phyloP scores from a whole-genome alignment of 2,888 invertebrate genomes.

The Cantharis lateralis region DNA sequence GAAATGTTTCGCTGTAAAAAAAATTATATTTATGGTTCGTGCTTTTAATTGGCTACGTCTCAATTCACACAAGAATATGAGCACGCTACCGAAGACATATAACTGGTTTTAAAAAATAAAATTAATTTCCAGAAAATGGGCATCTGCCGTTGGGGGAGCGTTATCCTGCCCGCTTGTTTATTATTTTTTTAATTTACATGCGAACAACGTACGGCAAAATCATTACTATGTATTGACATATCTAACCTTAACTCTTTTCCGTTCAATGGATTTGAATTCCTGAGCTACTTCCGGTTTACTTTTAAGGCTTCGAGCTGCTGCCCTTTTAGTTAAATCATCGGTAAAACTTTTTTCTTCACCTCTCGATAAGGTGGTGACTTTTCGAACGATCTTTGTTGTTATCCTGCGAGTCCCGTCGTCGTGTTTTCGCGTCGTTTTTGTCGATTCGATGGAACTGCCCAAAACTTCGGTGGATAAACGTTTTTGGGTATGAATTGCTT shows the following conservation, averaged over 20 bases:
- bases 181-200: background rate
- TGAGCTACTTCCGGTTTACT: conserved; percentile 63
- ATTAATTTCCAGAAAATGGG: background rate
- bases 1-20: background rate
- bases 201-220: background rate
- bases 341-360: conserved; percentile 80
- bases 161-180: background rate
- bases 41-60: background rate
- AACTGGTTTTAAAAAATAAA: background rate
- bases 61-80: background rate
- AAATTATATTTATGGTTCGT: background rate
- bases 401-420: conserved; percentile 81
- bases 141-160: background rate
- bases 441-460: conserved; percentile 83
- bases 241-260: conserved; percentile 79
- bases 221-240: background rate
- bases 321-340: conserved; percentile 70
- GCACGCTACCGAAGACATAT: background rate
- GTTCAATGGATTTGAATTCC: conserved; percentile 60
- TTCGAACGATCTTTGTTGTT: conserved; percentile 83
- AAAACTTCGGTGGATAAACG: conserved; percentile 82
- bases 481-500: conserved; percentile 82
- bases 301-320: conserved; percentile 61
- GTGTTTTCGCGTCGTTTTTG: conserved; percentile 79
- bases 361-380: conserved; percentile 85